phyloP scores from a whole-genome alignment of 2,797 vertebrate genomes.

The Mus caroli region DNA sequence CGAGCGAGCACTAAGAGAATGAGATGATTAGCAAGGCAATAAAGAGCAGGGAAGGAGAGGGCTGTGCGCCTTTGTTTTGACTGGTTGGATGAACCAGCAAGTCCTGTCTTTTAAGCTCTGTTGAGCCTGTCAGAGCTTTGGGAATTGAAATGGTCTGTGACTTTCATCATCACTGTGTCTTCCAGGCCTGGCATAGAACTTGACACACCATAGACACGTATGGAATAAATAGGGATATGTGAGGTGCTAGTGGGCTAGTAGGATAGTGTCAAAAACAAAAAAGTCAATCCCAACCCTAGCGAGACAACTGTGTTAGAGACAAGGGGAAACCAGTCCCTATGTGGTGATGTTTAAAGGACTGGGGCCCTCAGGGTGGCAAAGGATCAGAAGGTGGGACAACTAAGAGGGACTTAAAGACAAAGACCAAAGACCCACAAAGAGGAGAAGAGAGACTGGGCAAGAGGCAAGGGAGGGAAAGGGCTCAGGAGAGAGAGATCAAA shows the following conservation, averaged over 20 bases:
- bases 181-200: neutral
- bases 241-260: neutral
- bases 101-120: neutral
- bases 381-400: neutral
- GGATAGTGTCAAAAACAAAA: neutral
- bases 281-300: neutral
- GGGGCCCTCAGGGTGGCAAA: neutral
- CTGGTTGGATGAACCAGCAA: neutral
- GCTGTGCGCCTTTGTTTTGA: neutral
- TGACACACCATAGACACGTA: neutral
- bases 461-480: neutral
- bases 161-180: neutral
- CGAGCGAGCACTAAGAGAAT: neutral
- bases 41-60: conserved; percentile 5
- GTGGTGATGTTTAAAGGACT: neutral
- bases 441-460: neutral
- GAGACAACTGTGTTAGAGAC: neutral
- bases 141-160: neutral
- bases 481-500: neutral
- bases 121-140: neutral
- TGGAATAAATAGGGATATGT: neutral
- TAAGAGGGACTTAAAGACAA: neutral
- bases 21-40: neutral
- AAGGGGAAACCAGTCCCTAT: fast-evolving
- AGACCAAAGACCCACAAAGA: neutral